These are phyloP conservation scores for Falco concolor DNA, from an alignment of 2,797 vertebrate genomes.

Conservation along the genomic window DNA sequence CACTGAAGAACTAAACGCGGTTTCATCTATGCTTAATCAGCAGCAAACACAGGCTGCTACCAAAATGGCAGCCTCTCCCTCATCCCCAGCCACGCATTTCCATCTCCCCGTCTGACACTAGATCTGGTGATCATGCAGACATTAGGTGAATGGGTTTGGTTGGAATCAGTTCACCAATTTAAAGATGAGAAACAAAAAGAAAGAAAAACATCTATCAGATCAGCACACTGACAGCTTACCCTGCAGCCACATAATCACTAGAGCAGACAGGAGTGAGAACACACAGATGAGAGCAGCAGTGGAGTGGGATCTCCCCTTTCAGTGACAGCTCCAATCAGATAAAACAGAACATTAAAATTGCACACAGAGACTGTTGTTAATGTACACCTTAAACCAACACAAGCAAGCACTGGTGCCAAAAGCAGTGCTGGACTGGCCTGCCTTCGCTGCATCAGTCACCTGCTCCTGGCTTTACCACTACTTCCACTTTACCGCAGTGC, in stretches of 20 bases:
- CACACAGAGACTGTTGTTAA: neutral
- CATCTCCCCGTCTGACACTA: neutral
- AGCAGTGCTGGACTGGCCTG: neutral
- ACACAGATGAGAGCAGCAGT: neutral
- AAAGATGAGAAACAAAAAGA: neutral
- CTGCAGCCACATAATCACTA: neutral
- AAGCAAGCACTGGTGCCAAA: neutral
- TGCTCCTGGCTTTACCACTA: neutral
- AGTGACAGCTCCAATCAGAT: neutral
- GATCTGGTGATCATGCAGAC: neutral
- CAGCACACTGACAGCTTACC: neutral
- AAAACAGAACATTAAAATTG: neutral
- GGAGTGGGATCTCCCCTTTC: neutral
- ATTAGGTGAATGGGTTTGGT: neutral
- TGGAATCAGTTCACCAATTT: neutral
- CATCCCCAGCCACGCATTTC: fast-evolving
- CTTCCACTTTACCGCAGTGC: fast-evolving
- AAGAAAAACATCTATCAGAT: neutral
- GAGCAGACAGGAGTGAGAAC: neutral
- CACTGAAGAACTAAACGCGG: neutral
- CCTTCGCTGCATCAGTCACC: neutral
- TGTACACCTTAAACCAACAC: neutral
- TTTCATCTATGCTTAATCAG: neutral
- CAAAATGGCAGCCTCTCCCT: neutral
- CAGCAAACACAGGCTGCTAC: neutral